Conservation (phyloP, 2,888 invertebrate genomes). For the Ceramica pisi region DNA sequence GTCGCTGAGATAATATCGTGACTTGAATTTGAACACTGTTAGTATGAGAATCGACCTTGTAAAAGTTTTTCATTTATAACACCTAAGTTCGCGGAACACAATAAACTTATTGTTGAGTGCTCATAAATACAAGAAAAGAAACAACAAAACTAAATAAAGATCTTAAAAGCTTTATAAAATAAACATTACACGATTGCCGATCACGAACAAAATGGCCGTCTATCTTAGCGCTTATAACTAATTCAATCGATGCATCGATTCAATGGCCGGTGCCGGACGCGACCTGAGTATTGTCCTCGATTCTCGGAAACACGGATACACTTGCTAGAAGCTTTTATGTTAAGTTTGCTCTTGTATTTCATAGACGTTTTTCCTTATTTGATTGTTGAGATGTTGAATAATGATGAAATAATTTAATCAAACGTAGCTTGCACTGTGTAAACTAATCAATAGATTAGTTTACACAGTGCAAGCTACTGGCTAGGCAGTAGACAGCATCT, state of each 20-base stretch:
- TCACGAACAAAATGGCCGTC: constrained; percentile 45
- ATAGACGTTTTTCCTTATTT: constrained; percentile 25
- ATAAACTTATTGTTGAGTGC: not conserved
- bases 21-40: too few species aligned
- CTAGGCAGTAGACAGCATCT: too few species aligned
- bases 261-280: constrained; percentile 49
- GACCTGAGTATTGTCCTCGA: constrained; percentile 44
- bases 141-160: constrained; percentile 10
- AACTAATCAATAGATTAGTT: too few species aligned
- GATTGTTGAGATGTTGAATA: too few species aligned
- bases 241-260: constrained; percentile 61
- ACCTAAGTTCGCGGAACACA: not conserved
- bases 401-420: not conserved
- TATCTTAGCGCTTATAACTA: constrained; percentile 57
- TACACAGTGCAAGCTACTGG: too few species aligned
- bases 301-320: constrained; percentile 45
- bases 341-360: constrained; percentile 13
- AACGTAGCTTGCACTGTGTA: too few species aligned
- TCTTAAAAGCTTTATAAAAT: constrained; percentile 57
- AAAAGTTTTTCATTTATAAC: not conserved
- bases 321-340: constrained; percentile 29
- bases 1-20: too few species aligned
- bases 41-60: too few species aligned
- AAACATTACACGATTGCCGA: constrained; percentile 60
- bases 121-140: constrained; percentile 7